A percentile compares a stretch with the other conserved stretches of the same genome.
phyloP scores from a whole-genome alignment of 2,113 vertebrate genomes.

The Alethe castanea region DNA sequence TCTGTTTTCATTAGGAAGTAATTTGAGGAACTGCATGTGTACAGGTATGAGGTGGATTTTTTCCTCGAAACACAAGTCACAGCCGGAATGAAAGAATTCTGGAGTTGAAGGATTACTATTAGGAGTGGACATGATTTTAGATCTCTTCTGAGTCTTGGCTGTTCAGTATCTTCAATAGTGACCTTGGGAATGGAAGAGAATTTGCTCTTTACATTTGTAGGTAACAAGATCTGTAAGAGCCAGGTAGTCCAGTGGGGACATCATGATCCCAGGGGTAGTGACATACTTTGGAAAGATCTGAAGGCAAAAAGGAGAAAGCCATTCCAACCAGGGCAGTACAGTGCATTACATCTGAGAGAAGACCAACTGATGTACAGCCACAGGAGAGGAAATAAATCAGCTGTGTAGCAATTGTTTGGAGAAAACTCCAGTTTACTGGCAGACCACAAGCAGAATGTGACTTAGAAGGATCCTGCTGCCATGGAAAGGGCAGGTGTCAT shows the following conservation, averaged over 20 bases:
- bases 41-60: neutral
- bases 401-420: neutral
- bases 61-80: neutral
- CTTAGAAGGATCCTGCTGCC: neutral
- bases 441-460: neutral
- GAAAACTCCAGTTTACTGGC: neutral
- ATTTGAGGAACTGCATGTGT: neutral
- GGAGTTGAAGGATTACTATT: neutral
- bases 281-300: neutral
- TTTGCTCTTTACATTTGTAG: neutral
- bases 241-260: neutral
- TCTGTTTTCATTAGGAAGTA: neutral
- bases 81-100: neutral
- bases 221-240: neutral
- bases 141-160: neutral
- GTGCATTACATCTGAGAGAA: neutral
- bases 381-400: neutral
- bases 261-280: neutral
- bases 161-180: neutral
- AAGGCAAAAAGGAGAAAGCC: neutral
- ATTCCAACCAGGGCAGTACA: neutral
- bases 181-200: neutral
- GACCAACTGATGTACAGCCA: neutral
- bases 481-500: neutral
- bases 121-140: fast-evolving